Conservation (phyloP, 2,888 invertebrate genomes). For the Rhaphigaster nebulosa region DNA sequence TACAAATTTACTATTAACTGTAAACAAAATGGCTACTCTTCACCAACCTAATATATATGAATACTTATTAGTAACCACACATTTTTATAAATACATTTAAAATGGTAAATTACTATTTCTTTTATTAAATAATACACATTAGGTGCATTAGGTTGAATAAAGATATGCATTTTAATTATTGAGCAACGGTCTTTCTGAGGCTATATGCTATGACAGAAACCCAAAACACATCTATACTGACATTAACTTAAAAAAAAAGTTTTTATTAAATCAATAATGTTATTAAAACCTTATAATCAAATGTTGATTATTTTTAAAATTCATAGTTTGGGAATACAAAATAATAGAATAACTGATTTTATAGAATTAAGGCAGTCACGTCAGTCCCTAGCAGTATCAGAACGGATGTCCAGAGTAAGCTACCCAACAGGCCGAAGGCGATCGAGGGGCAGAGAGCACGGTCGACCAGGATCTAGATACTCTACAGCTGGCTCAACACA, state of each 20-base stretch:
- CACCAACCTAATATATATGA: no score
- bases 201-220: no score
- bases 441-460: constrained; percentile 75
- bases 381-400: constrained; percentile 86
- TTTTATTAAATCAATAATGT: neutral
- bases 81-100: no score
- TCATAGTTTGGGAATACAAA: neutral
- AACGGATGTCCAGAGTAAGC: constrained; percentile 83
- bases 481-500: constrained; percentile 85
- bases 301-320: neutral
- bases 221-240: no score
- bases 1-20: no score
- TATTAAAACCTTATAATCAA: neutral
- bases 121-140: no score
- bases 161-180: no score
- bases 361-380: constrained; percentile 87
- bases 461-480: constrained; percentile 82
- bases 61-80: no score
- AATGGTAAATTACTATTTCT: no score
- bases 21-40: no score
- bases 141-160: no score
- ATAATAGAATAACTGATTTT: neutral
- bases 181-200: no score
- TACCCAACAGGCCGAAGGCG: constrained; percentile 80
- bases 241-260: neutral